These are phyloP conservation scores for Hyphantria cunea DNA, from an alignment of 1,140 invertebrate species.

Conservation along the genomic window DNA sequence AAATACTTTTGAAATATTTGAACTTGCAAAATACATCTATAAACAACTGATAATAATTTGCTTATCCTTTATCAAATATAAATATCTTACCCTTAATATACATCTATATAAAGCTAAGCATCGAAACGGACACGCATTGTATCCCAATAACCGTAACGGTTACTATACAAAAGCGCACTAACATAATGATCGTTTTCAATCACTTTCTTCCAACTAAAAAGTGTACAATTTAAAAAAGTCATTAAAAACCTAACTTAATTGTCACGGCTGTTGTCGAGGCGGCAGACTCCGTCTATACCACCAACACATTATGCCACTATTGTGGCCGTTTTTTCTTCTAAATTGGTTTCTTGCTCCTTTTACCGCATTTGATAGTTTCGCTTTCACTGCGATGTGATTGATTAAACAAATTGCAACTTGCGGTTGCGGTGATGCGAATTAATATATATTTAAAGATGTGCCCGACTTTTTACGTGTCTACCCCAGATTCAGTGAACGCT, in stretches of 20 bases:
- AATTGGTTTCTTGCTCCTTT: constrained; percentile 46
- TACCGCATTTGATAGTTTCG: constrained; percentile 47
- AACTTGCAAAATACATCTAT: too few relatives aligned
- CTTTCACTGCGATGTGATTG: constrained; percentile 58
- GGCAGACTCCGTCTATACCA: constrained; percentile 7
- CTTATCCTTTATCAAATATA: too few relatives aligned
- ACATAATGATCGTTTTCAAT: constrained; percentile 55
- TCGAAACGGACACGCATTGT: constrained; percentile 26
- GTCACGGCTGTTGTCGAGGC: constrained; percentile 49
- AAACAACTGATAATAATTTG: too few relatives aligned
- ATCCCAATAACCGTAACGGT: constrained; percentile 29
- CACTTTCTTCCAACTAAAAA: constrained; percentile 67
- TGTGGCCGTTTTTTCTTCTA: constrained; percentile 10
- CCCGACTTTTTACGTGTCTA: constrained; percentile 8
- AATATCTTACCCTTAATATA: too few relatives aligned
- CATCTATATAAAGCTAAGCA: too few relatives aligned
- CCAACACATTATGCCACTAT: constrained; percentile 20
- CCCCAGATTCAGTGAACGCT: not conserved
- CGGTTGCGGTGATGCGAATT: constrained; percentile 24
- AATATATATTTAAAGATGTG: constrained; percentile 16
- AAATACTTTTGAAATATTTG: too few relatives aligned
- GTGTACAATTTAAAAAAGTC: constrained; percentile 49
- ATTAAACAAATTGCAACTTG: constrained; percentile 33
- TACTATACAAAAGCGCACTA: constrained; percentile 42
- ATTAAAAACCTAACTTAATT: constrained; percentile 70